Base-by-base conservation (phyloP, 2,888 invertebrate species). In the Vannuccia rotundouncinata region DNA sequence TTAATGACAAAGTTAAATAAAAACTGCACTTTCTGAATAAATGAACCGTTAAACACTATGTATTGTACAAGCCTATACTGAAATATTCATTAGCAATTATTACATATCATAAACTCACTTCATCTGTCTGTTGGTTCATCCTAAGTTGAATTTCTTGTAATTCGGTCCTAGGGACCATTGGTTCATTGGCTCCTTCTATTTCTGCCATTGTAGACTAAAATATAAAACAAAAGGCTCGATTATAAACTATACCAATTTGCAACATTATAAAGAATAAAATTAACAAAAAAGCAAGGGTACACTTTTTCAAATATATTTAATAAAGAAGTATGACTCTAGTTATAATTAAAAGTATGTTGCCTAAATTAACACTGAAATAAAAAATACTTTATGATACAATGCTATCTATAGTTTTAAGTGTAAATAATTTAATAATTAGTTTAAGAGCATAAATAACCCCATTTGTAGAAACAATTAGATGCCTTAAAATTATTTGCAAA, bases 51-150 rank as follows among this genome's bases (percentile, higher is more conserved):
- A 45, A 45, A 45, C 45, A 45, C 5, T 45, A 45, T 45, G 45
- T 45, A 45, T 13, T 45, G 17, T 45, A 13, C 5, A 45, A 13
- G 45, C 17, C 17, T 45, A 45, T 13, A 45, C 5, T 45, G 45
- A 45, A 13, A 45, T 45, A 45, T 5, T 45, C 45, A 73, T 5
- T 73, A 29, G n/a, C 13, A 27, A 17, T 27, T 75, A 75, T 27
- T 27, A 27, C 2, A 27, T 59, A 74, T 22, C 29, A 17, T n/a
- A 13, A 5, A 81, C 84, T 83, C 82, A 87, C 87, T 82, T 87
- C 87, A 85, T 87, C 87, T 81, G 87, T 87, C 5, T 81, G 81
- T 77, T 84, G 83, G 82, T 86, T 87, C 77, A 85, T 84, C 83
- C 85, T 84, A 82, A 86, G 83, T 83, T 87, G 86, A 31, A 87